Percentiles rank a stretch among this genome's conserved stretches.
These are phyloP conservation scores for Lamprologus tigripictilis DNA, from an alignment of 2,113 vertebrate species.

Conservation along the genomic window DNA sequence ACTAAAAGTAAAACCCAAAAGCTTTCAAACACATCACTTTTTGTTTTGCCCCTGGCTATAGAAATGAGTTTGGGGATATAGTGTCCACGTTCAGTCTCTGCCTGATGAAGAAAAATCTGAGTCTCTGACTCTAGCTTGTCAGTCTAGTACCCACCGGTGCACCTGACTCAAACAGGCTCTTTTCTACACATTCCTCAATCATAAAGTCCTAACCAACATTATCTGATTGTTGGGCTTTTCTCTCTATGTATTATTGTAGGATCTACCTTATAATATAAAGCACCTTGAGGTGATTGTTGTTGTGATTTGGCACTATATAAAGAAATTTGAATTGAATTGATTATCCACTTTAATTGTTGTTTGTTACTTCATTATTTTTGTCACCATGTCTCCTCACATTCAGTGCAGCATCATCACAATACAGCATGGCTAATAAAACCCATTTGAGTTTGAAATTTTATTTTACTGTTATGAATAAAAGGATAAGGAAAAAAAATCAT, in stretches of 20 bases:
- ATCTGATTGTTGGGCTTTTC: not conserved
- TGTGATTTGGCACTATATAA: not conserved
- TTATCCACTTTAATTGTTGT: not conserved
- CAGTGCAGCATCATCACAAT: not conserved
- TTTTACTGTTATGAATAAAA: not conserved
- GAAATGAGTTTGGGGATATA: not conserved
- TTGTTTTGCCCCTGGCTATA: not conserved
- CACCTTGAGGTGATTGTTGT: not conserved
- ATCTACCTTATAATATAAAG: not conserved
- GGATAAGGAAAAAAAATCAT: not conserved
- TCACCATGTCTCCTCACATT: not conserved
- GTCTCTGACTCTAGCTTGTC: not conserved
- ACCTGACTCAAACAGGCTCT: not conserved
- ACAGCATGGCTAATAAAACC: not conserved
- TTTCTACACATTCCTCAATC: not conserved
- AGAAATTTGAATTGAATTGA: not conserved
- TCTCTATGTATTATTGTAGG: not conserved
- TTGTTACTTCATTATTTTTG: not conserved
- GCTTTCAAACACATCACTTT: not conserved
- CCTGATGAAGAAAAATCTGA: not conserved
- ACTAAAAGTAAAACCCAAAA: not conserved
- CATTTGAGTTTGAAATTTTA: not conserved
- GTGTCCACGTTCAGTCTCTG: not conserved
- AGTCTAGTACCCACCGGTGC: not conserved
- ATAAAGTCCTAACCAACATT: not conserved